Evolutionary conservation across 2,888 invertebrate species (phyloP).

Genomic region (Sinodicranocentrus sp.): DNA sequence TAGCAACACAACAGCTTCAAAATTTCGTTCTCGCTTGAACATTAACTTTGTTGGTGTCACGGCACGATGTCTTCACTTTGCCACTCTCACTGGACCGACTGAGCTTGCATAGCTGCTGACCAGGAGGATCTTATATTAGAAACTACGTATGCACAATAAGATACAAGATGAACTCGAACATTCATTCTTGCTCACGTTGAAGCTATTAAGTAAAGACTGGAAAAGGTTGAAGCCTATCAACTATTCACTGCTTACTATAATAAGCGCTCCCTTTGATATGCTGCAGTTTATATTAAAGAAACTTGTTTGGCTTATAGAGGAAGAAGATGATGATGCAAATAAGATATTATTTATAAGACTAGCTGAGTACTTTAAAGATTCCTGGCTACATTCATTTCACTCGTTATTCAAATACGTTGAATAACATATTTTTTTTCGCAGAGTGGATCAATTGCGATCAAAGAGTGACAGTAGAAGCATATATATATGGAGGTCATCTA

Average conservation of each 20-base stretch:
- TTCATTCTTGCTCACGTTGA: conserved; percentile 2
- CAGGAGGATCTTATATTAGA: conserved; percentile 47
- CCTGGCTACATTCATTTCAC: too few species aligned
- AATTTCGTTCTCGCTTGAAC: neutral
- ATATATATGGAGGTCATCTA: too few species aligned
- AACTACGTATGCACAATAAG: conserved; percentile 11
- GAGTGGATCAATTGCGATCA: too few species aligned
- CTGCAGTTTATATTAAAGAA: neutral
- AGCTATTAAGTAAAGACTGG: neutral
- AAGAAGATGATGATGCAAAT: neutral
- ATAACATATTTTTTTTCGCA: too few species aligned
- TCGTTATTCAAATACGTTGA: too few species aligned
- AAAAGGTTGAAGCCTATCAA: neutral
- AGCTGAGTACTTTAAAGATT: neutral
- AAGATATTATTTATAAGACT: neutral
- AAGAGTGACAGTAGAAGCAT: too few species aligned
- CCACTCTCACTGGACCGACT: conserved; percentile 49
- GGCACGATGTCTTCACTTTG: conserved; percentile 24
- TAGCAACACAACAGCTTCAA: neutral
- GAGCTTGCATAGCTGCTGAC: conserved; percentile 20
- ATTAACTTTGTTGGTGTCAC: too few species aligned
- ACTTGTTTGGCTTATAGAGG: conserved; percentile 26
- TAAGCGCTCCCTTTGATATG: neutral
- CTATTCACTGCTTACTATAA: neutral
- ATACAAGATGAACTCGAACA: neutral